Base-by-base conservation (phyloP, 2,797 vertebrate species). In the Enteromius paludinosus region DNA sequence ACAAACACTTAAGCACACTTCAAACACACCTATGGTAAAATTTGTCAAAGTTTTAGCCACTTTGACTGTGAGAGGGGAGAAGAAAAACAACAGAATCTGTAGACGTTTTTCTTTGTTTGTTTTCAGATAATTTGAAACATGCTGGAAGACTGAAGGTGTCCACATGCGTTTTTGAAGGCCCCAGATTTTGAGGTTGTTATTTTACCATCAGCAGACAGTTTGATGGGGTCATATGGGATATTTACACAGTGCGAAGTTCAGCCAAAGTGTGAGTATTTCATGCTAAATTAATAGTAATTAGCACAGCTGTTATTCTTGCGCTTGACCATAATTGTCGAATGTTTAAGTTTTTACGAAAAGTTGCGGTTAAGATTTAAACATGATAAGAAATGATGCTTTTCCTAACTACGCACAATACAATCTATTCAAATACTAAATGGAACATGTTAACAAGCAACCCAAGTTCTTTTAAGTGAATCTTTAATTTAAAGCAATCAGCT, bases 221-320 rank as follows among this genome's bases (percentile, higher is more conserved):
- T 92, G 90, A 93, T 88, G 85, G 88, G 85, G 89, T 91, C 91
- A 90, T 87, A 92, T 91, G 87, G 91, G 88, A 90, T 89, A 92
- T 93, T 92, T 93, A 91, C 91, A 91, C 91, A 91, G 87, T 90
- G 89, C 86, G 89, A 87, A 83, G 89, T 93, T 92, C 88, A 92
- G 90, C 90, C 90, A 88, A 83, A 91, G 88, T 90, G 88, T 91
- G 90, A 92, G 74, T 64, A n/a, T 84, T 90, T 90, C 85, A 92
- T 89, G 87, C 62, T 65, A 79, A 93, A 93, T 94, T 93, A 90
- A 90, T 88, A 89, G 89, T 87, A 87, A 93, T 93, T 94, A 93
- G 91, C 86, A 82, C 78, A 75, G 87, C 90, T 87, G 91, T 90
- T 93, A 86, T 92, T 84, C 87, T 92, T 88, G 82, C 81, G 47